Evolutionary conservation across 1,140 invertebrate species (phyloP).

Genomic region (Eumeta japonica): DNA sequence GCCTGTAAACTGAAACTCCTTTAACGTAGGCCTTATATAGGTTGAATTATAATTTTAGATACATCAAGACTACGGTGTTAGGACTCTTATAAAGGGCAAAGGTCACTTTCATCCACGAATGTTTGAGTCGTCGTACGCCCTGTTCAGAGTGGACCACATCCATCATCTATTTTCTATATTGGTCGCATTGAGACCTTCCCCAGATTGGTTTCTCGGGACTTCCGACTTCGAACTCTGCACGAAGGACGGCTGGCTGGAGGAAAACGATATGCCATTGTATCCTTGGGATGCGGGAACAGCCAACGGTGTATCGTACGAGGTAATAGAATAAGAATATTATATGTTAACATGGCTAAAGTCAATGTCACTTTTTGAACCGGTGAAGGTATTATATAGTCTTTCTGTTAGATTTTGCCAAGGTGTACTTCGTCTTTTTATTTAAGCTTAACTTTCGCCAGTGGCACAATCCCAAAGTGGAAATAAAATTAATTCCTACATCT

Average conservation of each 20-base stretch:
- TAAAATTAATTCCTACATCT: too few relatives aligned
- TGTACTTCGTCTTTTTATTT: too few relatives aligned
- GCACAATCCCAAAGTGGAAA: too few relatives aligned
- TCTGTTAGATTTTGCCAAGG: too few relatives aligned
- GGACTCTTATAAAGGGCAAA: constrained; percentile 39
- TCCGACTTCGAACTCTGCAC: constrained; percentile 38
- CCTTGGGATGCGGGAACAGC: constrained; percentile 45
- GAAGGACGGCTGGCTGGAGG: constrained; percentile 26
- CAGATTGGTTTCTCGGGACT: constrained; percentile 43
- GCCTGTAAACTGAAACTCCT: not conserved
- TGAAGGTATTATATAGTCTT: too few relatives aligned
- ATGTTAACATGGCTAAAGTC: too few relatives aligned
- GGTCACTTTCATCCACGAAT: constrained; percentile 33
- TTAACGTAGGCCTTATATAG: not conserved
- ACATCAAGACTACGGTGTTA: constrained; percentile 20
- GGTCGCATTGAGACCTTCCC: constrained; percentile 36
- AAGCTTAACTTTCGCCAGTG: too few relatives aligned
- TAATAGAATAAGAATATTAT: too few relatives aligned
- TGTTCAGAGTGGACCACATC: constrained; percentile 34
- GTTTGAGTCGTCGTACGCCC: constrained; percentile 31
- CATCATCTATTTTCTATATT: constrained; percentile 39
- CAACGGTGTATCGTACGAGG: constrained; percentile 43
- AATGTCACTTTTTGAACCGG: too few relatives aligned
- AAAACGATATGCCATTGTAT: constrained; percentile 27
- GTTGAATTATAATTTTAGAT: constrained; percentile 24